Percentiles rank a stretch among this genome's conserved stretches.
These are phyloP conservation scores for Eledone cirrhosa DNA, from an alignment of 2,888 invertebrate genomes.

Conservation along the genomic window DNA sequence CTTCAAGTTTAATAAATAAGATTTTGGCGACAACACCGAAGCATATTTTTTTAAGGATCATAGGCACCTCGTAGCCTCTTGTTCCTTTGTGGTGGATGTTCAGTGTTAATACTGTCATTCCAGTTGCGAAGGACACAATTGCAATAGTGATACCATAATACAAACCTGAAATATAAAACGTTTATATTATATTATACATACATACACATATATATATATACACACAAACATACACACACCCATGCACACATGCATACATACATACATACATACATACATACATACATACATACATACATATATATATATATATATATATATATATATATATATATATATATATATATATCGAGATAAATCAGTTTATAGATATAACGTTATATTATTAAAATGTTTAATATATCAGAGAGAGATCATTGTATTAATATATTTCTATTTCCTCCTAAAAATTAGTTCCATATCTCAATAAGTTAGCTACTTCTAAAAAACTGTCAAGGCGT, in stretches of 20 bases:
- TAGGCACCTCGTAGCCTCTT: slow-evolving; percentile 80
- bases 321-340: not conserved
- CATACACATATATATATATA: not conserved
- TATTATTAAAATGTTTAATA: not conserved
- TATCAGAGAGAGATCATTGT: not conserved
- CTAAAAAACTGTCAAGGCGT: too few species aligned
- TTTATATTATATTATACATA: not conserved
- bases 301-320: not conserved
- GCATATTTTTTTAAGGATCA: slow-evolving; percentile 75
- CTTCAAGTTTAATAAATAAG: slow-evolving; percentile 45
- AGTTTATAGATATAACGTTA: not conserved
- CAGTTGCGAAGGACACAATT: slow-evolving; percentile 67
- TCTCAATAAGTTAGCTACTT: too few species aligned
- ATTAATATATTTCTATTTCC: not conserved
- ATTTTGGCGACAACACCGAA: slow-evolving; percentile 75
- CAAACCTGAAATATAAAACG: slow-evolving; percentile 62
- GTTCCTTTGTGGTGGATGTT: slow-evolving; percentile 77
- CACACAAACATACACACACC: not conserved
- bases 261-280: not conserved
- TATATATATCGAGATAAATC: not conserved
- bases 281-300: not conserved
- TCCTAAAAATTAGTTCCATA: not conserved
- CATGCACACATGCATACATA: not conserved
- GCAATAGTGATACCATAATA: slow-evolving; percentile 72
- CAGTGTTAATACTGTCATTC: slow-evolving; percentile 66